Evolutionary conservation across 2,113 vertebrate genomes (phyloP).

Genomic region (Eulemur macaco): DNA sequence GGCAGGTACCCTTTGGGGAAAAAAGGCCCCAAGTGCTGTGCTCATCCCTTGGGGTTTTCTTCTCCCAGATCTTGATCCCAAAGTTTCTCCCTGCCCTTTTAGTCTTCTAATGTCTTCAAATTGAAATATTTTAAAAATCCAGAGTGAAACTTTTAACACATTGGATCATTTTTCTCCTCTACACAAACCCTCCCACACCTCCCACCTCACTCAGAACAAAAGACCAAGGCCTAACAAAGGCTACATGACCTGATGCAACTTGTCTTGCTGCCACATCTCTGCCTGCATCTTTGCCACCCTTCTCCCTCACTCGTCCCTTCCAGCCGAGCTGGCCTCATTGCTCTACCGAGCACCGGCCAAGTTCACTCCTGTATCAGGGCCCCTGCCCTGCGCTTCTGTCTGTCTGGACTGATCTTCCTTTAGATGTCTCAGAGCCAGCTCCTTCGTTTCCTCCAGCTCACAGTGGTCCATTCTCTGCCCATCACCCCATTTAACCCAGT

Average conservation of each 20-base stretch:
- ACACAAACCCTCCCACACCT: accelerated
- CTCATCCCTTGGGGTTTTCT: neutral
- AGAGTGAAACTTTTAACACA: neutral
- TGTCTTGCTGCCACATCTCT: neutral
- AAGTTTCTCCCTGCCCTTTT: neutral
- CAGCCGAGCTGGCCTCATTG: too few species aligned
- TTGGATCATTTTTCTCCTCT: neutral
- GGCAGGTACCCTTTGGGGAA: neutral
- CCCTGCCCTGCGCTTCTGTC: neutral
- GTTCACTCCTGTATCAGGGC: neutral
- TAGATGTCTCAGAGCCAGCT: too few species aligned
- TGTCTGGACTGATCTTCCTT: neutral
- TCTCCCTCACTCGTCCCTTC: neutral
- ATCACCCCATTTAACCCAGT: neutral
- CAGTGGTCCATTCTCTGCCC: neutral
- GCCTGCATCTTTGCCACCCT: neutral
- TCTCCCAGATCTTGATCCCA: neutral
- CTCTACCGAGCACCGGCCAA: neutral
- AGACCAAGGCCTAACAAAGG: neutral
- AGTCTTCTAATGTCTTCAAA: neutral
- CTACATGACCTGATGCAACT: accelerated
- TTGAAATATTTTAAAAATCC: neutral
- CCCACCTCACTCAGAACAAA: neutral
- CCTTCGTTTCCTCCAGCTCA: neutral
- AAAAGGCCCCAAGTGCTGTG: neutral